These are phyloP conservation scores for Phalloptychus januarius DNA, from an alignment of 2,797 vertebrate species.

Conservation along the genomic window DNA sequence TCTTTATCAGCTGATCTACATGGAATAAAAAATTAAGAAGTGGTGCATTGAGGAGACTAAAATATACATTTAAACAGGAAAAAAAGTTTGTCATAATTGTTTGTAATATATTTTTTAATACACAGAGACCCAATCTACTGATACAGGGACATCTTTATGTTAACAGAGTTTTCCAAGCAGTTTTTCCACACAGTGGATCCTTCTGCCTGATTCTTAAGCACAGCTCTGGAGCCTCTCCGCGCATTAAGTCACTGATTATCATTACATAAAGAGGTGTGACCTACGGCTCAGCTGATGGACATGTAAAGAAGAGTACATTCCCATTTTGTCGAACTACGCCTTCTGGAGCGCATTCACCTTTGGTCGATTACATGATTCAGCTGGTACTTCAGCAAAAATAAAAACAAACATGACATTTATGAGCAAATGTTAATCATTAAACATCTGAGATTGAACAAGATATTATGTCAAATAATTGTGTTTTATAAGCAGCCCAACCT, in stretches of 20 bases:
- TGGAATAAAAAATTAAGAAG: not conserved
- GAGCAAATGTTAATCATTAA: slow-evolving; percentile 59
- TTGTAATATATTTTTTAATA: slow-evolving; percentile 58
- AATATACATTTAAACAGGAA: not conserved
- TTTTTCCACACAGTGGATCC: slow-evolving; percentile 62
- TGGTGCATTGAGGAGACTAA: not conserved
- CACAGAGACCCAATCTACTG: slow-evolving; percentile 76
- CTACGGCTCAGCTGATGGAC: slow-evolving; percentile 41
- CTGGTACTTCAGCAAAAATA: slow-evolving; percentile 30
- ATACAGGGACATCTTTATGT: slow-evolving; percentile 81
- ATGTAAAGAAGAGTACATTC: slow-evolving; percentile 33
- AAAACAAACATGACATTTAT: slow-evolving; percentile 57
- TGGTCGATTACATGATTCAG: slow-evolving; percentile 13
- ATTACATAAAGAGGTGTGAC: slow-evolving; percentile 36
- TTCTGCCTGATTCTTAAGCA: slow-evolving; percentile 53
- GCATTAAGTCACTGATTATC: slow-evolving; percentile 33
- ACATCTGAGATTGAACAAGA: slow-evolving; percentile 53
- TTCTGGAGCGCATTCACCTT: slow-evolving; percentile 31
- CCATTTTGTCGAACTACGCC: slow-evolving; percentile 36
- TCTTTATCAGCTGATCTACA: slow-evolving; percentile 30
- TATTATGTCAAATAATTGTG: slow-evolving; percentile 60
- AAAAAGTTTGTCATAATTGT: not conserved
- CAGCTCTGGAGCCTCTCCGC: slow-evolving; percentile 43
- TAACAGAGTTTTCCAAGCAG: slow-evolving; percentile 70
- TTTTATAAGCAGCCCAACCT: slow-evolving; percentile 58